Evolutionary conservation across 2,113 vertebrate species (phyloP), one percentile per base, ranked within the genome.

Genomic region (Columbina picui): DNA sequence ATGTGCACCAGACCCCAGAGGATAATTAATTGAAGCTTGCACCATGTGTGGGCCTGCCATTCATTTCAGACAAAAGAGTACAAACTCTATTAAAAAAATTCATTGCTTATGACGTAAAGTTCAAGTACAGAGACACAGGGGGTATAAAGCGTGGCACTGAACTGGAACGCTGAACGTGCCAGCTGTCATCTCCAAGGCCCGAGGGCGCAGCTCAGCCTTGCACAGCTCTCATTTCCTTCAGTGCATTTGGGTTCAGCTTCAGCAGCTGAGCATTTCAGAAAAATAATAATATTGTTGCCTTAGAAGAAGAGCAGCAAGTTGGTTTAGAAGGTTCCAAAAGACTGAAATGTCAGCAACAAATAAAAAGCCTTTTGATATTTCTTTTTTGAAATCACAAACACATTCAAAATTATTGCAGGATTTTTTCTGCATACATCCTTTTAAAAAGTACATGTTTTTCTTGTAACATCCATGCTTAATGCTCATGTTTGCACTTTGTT

Each of bases 61-160:
- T 96, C 82, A 90, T 50, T 63, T 63, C 86, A 86, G 71, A 97
- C 94, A 97, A 96, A 94, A 63, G 83, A 77, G 71, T 41, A 93
- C 88, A 93, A 86, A 89, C 53, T 29, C 84, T 11, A 75, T 77
- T 73, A 84, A 93, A 94, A 92, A 78, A 87, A 73, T 68, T 92
- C 86, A 70, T 43, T 77, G 88, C 88, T 65, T 63, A 69, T 90
- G 92, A 95, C 26, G 63, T 55, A 8, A 53, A 93, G 94, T 83
- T 88, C 86, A 83, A 80, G 92, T 16, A 23, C n/a, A 70, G 64
- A 63, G 67, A 70, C 68, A 36, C 60, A 29, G 0, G 0, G 70
- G 55, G 61, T 9, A 39, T 17, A 27, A 49, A 92, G 47, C 0
- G 14, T 52, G 71, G 78, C 84, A 75, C 52, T 68, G 80, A 90